A percentile compares a stretch with the other conserved stretches of the same genome.
These are phyloP conservation scores for Ibycter americanus DNA, from an alignment of 2,797 vertebrate genomes.

Conservation along the genomic window DNA sequence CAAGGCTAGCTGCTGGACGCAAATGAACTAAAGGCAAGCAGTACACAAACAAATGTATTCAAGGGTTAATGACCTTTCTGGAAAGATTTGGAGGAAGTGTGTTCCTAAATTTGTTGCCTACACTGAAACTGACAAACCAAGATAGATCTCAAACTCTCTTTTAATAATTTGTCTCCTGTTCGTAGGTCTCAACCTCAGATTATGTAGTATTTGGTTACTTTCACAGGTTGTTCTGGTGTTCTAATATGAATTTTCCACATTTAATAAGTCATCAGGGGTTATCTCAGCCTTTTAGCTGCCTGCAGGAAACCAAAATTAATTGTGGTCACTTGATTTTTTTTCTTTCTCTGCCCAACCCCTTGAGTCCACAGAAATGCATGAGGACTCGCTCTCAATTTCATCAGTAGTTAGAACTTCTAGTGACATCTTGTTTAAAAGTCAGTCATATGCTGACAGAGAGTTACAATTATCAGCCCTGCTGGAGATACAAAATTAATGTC, in stretches of 20 bases:
- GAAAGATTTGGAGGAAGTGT: not conserved
- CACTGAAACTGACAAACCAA: not conserved
- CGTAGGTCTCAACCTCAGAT: not conserved
- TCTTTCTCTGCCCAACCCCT: not conserved
- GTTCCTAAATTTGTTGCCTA: not conserved
- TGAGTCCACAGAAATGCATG: not conserved
- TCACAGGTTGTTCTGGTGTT: not conserved
- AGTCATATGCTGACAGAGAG: not conserved
- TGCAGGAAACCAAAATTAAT: not conserved
- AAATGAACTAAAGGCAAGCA: not conserved
- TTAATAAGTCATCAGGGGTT: not conserved
- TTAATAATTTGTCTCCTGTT: not conserved
- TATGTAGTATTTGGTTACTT: not conserved
- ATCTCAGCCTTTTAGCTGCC: not conserved
- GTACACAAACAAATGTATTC: not conserved
- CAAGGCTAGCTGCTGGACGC: not conserved
- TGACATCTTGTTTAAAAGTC: not conserved
- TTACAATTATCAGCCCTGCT: conserved; percentile 27
- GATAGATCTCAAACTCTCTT: not conserved
- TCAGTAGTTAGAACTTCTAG: not conserved
- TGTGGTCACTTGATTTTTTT: not conserved
- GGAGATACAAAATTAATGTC: conserved; percentile 27
- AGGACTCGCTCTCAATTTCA: not conserved
- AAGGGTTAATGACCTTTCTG: not conserved
- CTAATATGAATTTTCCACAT: not conserved